Evolutionary conservation across 2,888 invertebrate species (phyloP).

Genomic region (Volucella inanis): DNA sequence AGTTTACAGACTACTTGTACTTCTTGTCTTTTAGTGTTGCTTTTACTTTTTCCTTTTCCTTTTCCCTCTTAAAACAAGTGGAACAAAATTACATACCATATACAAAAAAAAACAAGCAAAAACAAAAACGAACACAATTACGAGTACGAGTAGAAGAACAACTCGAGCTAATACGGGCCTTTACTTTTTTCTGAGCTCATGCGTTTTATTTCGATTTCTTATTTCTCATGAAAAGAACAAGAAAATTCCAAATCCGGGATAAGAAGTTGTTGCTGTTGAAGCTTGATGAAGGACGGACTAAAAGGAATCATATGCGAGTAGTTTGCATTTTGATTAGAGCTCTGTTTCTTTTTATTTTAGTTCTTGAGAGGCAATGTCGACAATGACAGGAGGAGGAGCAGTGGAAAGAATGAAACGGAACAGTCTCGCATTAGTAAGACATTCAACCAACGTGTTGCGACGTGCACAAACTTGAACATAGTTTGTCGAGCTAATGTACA

Average conservation of each 20-base stretch:
- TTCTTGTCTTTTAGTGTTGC: conserved; percentile 45
- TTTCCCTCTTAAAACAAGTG: conserved; percentile 55
- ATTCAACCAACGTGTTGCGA: conserved; percentile 67
- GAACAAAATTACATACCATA: conserved; percentile 46
- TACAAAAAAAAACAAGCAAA: conserved; percentile 41
- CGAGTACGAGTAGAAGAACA: conserved; percentile 27
- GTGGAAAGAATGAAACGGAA: conserved; percentile 17
- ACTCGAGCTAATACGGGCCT: conserved; percentile 34
- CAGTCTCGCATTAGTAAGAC: conserved; percentile 50
- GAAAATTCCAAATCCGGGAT: conserved; percentile 66
- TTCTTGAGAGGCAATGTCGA: background rate
- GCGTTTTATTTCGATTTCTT: conserved; percentile 28
- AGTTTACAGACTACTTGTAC: conserved; percentile 63
- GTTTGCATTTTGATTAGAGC: conserved; percentile 36
- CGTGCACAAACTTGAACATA: conserved; percentile 70
- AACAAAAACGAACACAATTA: conserved; percentile 15
- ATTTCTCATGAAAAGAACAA: conserved; percentile 52
- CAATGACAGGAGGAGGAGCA: conserved; percentile 25
- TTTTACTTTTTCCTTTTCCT: conserved; percentile 4
- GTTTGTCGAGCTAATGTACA: conserved; percentile 34
- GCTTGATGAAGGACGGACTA: background rate
- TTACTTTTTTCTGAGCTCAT: conserved; percentile 21
- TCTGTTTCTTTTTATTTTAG: conserved; percentile 1
- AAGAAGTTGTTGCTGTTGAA: conserved; percentile 36
- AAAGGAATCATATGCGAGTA: conserved; percentile 45